Conservation (phyloP, 2,797 vertebrate genomes). For the Geotrypetes seraphini region DNA sequence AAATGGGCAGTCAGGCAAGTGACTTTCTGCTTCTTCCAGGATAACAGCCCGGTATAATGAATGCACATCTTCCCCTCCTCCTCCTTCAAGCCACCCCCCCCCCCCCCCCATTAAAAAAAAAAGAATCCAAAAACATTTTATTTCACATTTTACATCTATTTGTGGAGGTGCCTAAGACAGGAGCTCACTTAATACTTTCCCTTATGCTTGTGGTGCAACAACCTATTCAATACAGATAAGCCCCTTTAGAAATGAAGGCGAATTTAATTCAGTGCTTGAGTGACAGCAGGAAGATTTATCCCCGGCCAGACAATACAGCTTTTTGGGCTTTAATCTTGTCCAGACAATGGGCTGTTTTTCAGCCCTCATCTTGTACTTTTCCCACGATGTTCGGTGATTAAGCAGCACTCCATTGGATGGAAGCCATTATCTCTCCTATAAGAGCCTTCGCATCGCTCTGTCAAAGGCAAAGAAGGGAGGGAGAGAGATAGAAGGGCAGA, state of each 20-base stretch:
- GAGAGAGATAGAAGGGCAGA: conserved; percentile 19
- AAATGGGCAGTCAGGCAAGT: conserved; percentile 39
- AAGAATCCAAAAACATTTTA: conserved; percentile 41
- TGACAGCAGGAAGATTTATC: conserved; percentile 99
- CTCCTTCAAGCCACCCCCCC: conserved; percentile 18
- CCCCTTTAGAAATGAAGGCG: conserved; percentile 91
- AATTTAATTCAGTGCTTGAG: conserved; percentile 97
- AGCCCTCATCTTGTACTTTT: conserved; percentile 77
- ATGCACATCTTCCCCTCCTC: conserved; percentile 53
- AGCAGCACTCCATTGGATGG: conserved; percentile 68
- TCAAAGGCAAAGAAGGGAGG: conserved; percentile 27
- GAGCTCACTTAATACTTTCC: conserved; percentile 75
- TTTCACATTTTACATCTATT: conserved; percentile 38
- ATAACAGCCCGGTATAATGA: conserved; percentile 30
- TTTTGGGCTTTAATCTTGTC: conserved; percentile 94
- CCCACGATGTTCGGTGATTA: conserved; percentile 96
- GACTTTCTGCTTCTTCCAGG: conserved; percentile 3
- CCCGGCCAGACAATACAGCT: conserved; percentile 86
- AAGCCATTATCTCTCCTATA: conserved; percentile 82
- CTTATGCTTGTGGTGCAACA: conserved; percentile 82
- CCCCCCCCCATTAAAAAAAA: no score
- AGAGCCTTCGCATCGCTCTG: conserved; percentile 52
- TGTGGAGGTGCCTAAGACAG: conserved; percentile 59
- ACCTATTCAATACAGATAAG: conserved; percentile 98
- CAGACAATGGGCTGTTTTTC: conserved; percentile 88